Base-by-base conservation (phyloP, 1,140 invertebrate genomes). In the Sitobion miscanthi region DNA sequence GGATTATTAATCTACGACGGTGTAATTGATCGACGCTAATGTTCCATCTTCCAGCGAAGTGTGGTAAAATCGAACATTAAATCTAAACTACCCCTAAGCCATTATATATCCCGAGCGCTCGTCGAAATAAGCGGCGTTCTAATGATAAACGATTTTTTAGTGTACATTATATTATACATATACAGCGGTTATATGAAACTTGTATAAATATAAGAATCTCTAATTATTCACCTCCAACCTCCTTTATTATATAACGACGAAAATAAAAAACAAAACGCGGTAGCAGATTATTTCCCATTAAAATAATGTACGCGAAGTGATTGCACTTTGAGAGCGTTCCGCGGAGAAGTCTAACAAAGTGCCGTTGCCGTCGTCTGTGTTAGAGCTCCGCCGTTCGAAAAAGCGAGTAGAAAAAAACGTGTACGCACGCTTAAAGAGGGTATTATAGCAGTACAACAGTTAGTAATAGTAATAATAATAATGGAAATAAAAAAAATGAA, bases 301-400 rank as follows among this genome's bases (percentile, higher is more conserved):
- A 69, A 90, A 69, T 90, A 90, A 90, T 90, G 89, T 47, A 69
- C 89, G 42, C 57, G 57, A 90, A 90, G 89, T 90, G 89, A 90
- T 90, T 90, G 54, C 57, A 25, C 38, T 69, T 30, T 25, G 30
- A 42, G 20, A 14, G 85, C 45, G 47, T 52, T 87, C 86, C 52
- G 9, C 85, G 57, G 89, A 69, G 54, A 17, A 90, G 38, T 42
- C 14, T n/a, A 83, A 86, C 35, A 93, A 85, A 93, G 47, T 54
- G 82, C n/a, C 21, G 47, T 91, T 38, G n/a, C 25, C 49, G 49
- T 38, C 77, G 69, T n/a, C 62, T 77, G 62, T 77, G 62, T n/a
- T 77, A n/a, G 62, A 17, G 49, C 45, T 49, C 30, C 35, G 69
- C 20, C n/a, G 11, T 20, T 30, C 21, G 14, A 17, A 83, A 83